Base-by-base conservation (phyloP, 2,113 vertebrate species). In the Pteruthius melanotis region DNA sequence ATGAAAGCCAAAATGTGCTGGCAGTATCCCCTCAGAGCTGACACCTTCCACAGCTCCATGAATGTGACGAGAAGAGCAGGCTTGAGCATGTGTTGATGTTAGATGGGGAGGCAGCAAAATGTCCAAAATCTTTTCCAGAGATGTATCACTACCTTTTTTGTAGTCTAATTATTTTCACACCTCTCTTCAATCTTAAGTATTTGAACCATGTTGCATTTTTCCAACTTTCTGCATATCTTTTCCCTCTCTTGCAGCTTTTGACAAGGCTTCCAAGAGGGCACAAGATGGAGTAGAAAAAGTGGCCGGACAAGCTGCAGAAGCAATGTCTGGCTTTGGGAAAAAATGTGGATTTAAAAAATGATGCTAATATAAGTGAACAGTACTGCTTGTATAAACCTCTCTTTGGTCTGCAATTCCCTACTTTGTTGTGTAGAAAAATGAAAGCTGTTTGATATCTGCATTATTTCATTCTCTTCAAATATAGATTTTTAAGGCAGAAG, bases 331-430 rank as follows among this genome's bases (percentile, higher is more conserved):
- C 72, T 37, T 97, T 45, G 96, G 94, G 61, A 97, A 97, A 93
- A 97, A 96, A 74, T 81, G 74, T 39, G 96, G 95, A 60, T 83
- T 97, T 83, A 96, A 96, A 90, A 96, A 97, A 94, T 95, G 69
- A 95, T 83, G 56, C 13, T 65, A 56, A 84, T 68, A 81, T 57
- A 91, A 88, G 72, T 42, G 71, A 91, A n/a, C 24, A 33, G 12
- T 54, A 47, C 42, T 50, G 30, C 26, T 76, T 80, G 33, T 88
- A 66, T 63, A 94, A 88, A 80, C 22, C 2, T 37, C 42, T 49
- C 44, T 42, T 91, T 45, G 16, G 23, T 68, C 50, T 91, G 57
- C 53, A 83, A 28, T 78, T 90, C 61, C 50, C 15, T 74, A 24
- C 15, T 66, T 50, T 19, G 87, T 66, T 83, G 42, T 61, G 33